Evolutionary conservation across 1,140 invertebrate genomes (phyloP).

Genomic region (Atopsyche davidsoni): DNA sequence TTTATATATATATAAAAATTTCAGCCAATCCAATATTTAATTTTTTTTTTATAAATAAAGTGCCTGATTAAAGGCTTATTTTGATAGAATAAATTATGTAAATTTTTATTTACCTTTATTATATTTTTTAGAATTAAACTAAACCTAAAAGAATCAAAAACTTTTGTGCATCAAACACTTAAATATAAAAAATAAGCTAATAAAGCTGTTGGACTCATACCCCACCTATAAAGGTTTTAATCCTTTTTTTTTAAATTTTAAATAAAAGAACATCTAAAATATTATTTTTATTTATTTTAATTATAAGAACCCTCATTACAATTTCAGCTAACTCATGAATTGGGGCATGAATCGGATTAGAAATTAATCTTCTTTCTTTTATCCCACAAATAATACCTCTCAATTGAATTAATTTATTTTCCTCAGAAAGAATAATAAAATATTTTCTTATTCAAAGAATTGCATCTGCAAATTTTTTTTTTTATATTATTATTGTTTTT

Average conservation of each 20-base stretch:
- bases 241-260: constrained; percentile 46
- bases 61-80: constrained; percentile 51
- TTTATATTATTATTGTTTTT: too few species aligned
- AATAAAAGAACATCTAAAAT: constrained; percentile 35
- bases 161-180: too few species aligned
- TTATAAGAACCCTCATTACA: constrained; percentile 44
- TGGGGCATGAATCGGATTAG: constrained; percentile 48
- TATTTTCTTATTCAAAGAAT: constrained; percentile 49
- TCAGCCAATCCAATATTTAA: too few species aligned
- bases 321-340: constrained; percentile 47
- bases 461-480: too few species aligned
- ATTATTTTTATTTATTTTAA: constrained; percentile 26
- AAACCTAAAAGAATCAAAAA: constrained; percentile 50
- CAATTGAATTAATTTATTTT: constrained; percentile 41
- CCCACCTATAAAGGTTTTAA: constrained; percentile 42
- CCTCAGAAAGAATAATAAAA: constrained; percentile 44
- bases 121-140: constrained; percentile 47
- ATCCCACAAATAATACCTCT: constrained; percentile 44
- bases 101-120: too few species aligned
- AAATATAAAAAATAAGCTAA: constrained; percentile 50
- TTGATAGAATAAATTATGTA: constrained; percentile 50
- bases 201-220: constrained; percentile 47
- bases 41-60: too few species aligned
- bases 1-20: too few species aligned
- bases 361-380: constrained; percentile 51